Base-by-base conservation (phyloP, 1,140 invertebrate genomes). In the Apis dorsata region DNA sequence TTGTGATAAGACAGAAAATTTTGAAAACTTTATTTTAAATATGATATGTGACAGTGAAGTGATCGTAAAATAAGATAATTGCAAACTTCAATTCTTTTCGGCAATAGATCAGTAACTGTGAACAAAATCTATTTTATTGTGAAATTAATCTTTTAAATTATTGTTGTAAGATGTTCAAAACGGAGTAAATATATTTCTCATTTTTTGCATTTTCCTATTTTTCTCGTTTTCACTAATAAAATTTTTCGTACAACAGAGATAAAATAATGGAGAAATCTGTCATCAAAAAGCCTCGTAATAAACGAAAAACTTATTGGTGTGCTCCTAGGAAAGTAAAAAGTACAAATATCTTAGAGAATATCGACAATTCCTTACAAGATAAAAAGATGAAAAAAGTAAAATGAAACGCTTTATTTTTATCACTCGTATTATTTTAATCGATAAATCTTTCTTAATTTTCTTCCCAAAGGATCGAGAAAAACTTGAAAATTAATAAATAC, bases 281-380 rank as follows among this genome's bases (percentile, higher is more conserved):
- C 1, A 51, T 63, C 7, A 55, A 60, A 73, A 75, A 28, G n/a
- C 55, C 44, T 8, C 13, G 24, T n/a, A 21, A n/a, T 0, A 68
- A 57, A 60, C 8, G 11, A 2, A 84, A 63, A 62, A 24, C 28
- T 34, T 70, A 62, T n/a, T 84, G 79, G 83, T 84, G 83, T 13
- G 49, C 79, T 4, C 78, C 83, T 57, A 81, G 83, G n/a, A 84
- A 75, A 84, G 79, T 74, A 11, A 68, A 34, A 44, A 63, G 21
- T n/a, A 62, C 28, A 12, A 34, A 13, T 21, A 11, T 21, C 1
- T 49, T 5, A n/a, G 65, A 17, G 51, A 68, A 68, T 28, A 12
- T 24, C 7, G 69, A 80, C 12, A 28, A 28, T 60, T 19, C 17
- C 1, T 15, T 63, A 12, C 21, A 53, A 11, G 28, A 53, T 8